These are phyloP conservation scores for Melieria crassipennis DNA, from an alignment of 2,888 invertebrate genomes.

Conservation along the genomic window DNA sequence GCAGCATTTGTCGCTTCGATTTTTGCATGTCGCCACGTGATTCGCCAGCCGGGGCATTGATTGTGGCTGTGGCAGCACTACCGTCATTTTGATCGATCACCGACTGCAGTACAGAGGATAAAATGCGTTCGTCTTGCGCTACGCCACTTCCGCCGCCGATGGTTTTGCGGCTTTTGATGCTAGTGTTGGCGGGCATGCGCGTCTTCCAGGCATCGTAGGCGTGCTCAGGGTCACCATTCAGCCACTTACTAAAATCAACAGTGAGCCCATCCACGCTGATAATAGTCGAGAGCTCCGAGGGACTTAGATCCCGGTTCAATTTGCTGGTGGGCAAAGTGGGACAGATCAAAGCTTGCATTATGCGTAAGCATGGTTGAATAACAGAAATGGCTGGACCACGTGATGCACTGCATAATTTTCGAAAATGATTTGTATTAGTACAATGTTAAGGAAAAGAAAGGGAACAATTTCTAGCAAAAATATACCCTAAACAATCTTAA, in stretches of 20 bases:
- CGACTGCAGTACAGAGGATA: conserved; percentile 49
- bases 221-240: conserved; percentile 75
- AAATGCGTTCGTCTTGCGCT: conserved; percentile 44
- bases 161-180: conserved; percentile 39
- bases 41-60: conserved; percentile 16
- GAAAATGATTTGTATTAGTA: background rate
- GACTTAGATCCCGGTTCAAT: conserved; percentile 69
- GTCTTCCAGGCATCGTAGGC: conserved; percentile 79
- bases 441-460: background rate
- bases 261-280: conserved; percentile 72
- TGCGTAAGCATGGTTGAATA: conserved; percentile 91
- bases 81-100: conserved; percentile 41
- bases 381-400: conserved; percentile 89
- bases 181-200: conserved; percentile 68
- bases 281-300: conserved; percentile 69
- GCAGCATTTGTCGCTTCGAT: conserved; percentile 57
- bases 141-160: conserved; percentile 34
- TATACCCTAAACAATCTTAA: background rate
- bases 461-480: background rate
- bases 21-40: conserved; percentile 18
- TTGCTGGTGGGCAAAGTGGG: conserved; percentile 71
- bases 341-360: conserved; percentile 84
- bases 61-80: conserved; percentile 20
- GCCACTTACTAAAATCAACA: conserved; percentile 79
- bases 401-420: conserved; percentile 67